Evolutionary conservation across 2,797 vertebrate genomes (phyloP), one percentile per base, ranked within the genome.

Genomic region (Thripadectes ignobilis): DNA sequence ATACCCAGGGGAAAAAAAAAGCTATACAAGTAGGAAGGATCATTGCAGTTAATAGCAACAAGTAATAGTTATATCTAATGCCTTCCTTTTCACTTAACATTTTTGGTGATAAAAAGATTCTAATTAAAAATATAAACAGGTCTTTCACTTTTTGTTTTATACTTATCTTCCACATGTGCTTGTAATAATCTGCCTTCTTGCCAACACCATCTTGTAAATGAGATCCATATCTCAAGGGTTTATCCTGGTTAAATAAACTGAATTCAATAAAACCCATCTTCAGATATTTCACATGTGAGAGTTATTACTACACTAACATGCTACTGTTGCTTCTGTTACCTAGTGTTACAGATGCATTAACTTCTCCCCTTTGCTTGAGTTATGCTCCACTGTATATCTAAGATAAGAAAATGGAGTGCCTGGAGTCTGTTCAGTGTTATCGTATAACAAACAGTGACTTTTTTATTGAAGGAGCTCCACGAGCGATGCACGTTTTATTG

Each of bases 121-220:
- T 85, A 96, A 97, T 97, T 94, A 96, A 94, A 95, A 96, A 93
- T 95, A 93, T 89, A 96, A 93, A 84, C 82, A 88, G 81, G 63
- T 93, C 89, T 94, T 96, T 94, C 68, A 57, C 92, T 51, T 93
- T 93, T 95, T 85, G 88, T 94, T 96, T 91, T 81, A 92, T 81
- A 95, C 97, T 98, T 98, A 97, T 98, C 98, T 97, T 96, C 89
- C 95, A 91, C 96, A 97, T 97, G 95, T 97, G 91, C 97, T 98
- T 98, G 97, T 98, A 98, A 98, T 97, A 96, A 97, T 96, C 96
- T 97, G 95, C 97, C 93, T 97, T 96, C 94, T 97, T 96, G 96
- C 97, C 96, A 97, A 97, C 97, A 98, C 94, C 96, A 94, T 98
- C 98, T 98, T 98, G 97, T 98, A 98, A 98, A 98, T 98, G 98